A percentile compares a stretch with the other conserved stretches of the same genome.
Conservation (phyloP, 2,113 vertebrate species). For the Calonectris borealis region DNA sequence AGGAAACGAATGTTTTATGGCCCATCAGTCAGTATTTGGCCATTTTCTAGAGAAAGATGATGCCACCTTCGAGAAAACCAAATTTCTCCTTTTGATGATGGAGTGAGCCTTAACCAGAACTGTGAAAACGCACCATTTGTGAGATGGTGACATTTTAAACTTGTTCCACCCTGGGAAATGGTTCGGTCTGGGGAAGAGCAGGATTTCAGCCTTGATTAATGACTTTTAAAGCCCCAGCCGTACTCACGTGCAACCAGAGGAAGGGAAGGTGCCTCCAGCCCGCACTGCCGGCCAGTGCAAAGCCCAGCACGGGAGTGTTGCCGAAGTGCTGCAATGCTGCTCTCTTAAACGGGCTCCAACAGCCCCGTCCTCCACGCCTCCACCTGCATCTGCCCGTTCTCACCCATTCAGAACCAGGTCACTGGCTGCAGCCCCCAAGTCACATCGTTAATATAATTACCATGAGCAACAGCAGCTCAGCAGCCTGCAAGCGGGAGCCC, state of each 20-base stretch:
- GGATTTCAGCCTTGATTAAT: background rate
- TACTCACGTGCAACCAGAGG: background rate
- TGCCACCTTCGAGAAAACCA: background rate
- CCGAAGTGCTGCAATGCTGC: background rate
- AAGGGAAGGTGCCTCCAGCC: background rate
- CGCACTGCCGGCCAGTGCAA: rapidly evolving
- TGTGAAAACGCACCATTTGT: background rate
- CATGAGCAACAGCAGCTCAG: background rate
- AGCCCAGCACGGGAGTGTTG: background rate
- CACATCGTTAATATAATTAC: background rate
- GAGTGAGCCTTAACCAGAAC: background rate
- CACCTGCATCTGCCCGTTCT: background rate
- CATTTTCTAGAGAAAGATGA: conserved; percentile 33
- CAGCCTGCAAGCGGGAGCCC: background rate
- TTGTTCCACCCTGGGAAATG: background rate
- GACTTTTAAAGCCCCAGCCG: background rate
- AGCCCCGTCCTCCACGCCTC: background rate
- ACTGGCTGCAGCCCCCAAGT: background rate
- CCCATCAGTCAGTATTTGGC: background rate
- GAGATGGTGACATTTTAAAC: background rate
- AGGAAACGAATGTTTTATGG: conserved; percentile 28
- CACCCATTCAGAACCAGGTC: rapidly evolving
- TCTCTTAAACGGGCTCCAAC: background rate
- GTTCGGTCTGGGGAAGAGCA: background rate
- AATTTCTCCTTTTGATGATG: background rate